Evolutionary conservation across 2,797 vertebrate genomes (phyloP), one percentile per base, ranked within the genome.

Genomic region (Clarias laeviceps): DNA sequence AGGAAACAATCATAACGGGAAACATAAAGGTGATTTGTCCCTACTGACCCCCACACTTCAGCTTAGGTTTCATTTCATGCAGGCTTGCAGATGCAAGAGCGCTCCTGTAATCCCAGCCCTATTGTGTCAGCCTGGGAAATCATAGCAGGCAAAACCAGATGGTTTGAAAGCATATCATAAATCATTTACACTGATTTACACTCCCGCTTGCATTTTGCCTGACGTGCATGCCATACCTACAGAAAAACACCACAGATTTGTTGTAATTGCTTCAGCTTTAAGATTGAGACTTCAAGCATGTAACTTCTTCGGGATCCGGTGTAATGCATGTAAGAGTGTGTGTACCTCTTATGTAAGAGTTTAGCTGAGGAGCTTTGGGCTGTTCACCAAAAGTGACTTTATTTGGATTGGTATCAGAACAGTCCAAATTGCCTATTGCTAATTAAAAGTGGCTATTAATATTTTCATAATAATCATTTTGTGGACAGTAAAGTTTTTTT

Each of bases 91-190:
- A 84, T 79, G 65, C 50, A 64, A 87, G 61, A 24, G 54, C 32
- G 66, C 72, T 84, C 54, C 57, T 61, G 80, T 78, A 78, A 88
- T 83, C 85, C 62, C 84, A 80, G 56, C 61, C 74, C 56, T 59
- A 59, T 88, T 85, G 83, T 90, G 80, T 88, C 88, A 87, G 77
- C 69, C 84, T 83, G 68, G 85, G 82, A 86, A 84, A 76, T 85
- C 70, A 85, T 70, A 65, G 83, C 57, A 87, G 82, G 74, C 78
- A 72, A 78, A 78, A 56, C 74, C 88, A 89, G 87, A 85, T 88
- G 85, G 79, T 86, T 70, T 45, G 80, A 86, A 74, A 77, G 45
- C 45, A 34, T 40, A 81, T 70, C 40, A 50, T 88, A 82, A 81
- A 87, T 88, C 79, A 88, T 68, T n/a, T n/a, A n/a, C n/a, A 82